These are phyloP conservation scores for Copidosoma floridanum DNA, from an alignment of 1,140 invertebrate genomes.

Conservation along the genomic window DNA sequence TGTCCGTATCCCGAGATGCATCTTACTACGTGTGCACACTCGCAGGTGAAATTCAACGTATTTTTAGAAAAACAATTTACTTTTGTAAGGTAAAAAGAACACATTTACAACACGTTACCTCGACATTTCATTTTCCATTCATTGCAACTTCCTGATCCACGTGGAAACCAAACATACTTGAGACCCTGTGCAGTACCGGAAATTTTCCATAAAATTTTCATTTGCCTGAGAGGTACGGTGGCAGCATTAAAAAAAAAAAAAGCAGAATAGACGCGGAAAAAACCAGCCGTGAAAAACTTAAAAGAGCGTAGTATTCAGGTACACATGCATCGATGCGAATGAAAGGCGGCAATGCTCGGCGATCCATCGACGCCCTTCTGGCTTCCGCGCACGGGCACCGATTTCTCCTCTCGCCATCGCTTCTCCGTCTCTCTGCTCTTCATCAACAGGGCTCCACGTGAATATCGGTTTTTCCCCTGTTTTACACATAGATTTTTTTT, in stretches of 20 bases:
- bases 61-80: too few relatives aligned
- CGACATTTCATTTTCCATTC: too few relatives aligned
- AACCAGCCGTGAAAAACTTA: background rate
- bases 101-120: too few relatives aligned
- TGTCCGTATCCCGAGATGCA: too few relatives aligned
- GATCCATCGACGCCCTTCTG: background rate
- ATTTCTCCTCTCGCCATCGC: background rate
- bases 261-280: constrained; percentile 2
- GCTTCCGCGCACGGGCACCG: background rate
- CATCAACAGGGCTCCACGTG: too few relatives aligned
- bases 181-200: background rate
- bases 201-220: constrained; percentile 32
- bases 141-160: too few relatives aligned
- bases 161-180: too few relatives aligned
- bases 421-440: background rate
- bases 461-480: background rate
- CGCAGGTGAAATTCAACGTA: too few relatives aligned
- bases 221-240: constrained; percentile 38
- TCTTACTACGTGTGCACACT: too few relatives aligned
- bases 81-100: too few relatives aligned
- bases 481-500: too few relatives aligned
- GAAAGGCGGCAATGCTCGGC: constrained; percentile 18
- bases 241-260: too few relatives aligned
- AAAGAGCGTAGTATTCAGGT: constrained; percentile 5
- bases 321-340: constrained; percentile 24